Percentiles rank a stretch among this genome's conserved stretches.
Conservation (phyloP, 2,113 vertebrate genomes). For the Megaceryle torquata region DNA sequence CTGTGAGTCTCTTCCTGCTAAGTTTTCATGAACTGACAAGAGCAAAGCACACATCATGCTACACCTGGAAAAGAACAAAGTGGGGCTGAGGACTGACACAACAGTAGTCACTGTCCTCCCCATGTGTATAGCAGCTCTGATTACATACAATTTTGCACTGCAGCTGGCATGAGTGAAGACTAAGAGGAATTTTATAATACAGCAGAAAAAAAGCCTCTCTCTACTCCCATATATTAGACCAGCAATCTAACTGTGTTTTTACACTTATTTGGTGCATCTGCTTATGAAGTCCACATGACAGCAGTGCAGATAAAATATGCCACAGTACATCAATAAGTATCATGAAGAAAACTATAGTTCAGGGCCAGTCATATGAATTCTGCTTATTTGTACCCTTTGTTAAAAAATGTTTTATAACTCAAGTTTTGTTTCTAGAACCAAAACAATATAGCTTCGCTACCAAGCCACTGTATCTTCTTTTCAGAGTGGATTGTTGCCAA, state of each 20-base stretch:
- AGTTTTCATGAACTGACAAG: neutral
- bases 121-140: neutral
- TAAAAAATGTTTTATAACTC: neutral
- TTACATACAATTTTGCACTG: neutral
- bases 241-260: neutral
- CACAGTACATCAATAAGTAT: neutral
- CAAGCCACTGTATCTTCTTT: neutral
- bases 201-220: neutral
- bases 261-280: neutral
- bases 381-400: neutral
- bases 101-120: neutral
- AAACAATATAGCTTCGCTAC: neutral
- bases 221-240: neutral
- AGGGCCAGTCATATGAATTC: neutral
- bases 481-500: neutral
- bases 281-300: neutral
- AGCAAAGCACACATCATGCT: neutral
- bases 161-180: neutral
- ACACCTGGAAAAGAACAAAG: fast-evolving
- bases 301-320: neutral
- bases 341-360: neutral
- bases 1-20: neutral
- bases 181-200: neutral
- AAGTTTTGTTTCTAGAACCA: neutral
- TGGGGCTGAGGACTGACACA: neutral